Evolutionary conservation across 2,888 invertebrate species (phyloP).

Genomic region (Bellardia bayeri): DNA sequence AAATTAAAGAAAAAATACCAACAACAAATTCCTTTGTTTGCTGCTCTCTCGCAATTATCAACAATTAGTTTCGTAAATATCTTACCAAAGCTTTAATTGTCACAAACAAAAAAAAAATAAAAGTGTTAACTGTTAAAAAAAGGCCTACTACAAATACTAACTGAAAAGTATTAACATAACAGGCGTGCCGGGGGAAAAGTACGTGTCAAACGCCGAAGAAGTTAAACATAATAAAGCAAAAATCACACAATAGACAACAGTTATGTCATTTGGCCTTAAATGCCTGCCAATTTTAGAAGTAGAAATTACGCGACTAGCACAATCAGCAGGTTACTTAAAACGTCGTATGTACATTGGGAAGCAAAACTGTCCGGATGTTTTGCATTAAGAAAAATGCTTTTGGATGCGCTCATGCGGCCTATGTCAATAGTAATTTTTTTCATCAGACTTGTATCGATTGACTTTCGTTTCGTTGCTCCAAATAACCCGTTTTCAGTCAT

Average conservation of each 20-base stretch:
- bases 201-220: conserved; percentile 1
- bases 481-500: too few species aligned
- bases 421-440: too few species aligned
- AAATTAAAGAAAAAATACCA: not conserved
- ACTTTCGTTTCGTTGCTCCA: too few species aligned
- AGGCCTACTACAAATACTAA: not conserved
- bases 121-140: conserved; percentile 38
- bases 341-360: too few species aligned
- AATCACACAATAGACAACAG: conserved; percentile 15
- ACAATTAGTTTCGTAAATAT: conserved; percentile 49
- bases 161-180: not conserved
- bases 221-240: not conserved
- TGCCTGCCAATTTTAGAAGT: conserved; percentile 64
- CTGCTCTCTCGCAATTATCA: conserved; percentile 38
- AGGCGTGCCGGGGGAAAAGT: too few species aligned
- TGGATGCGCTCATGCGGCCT: too few species aligned
- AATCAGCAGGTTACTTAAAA: conserved; percentile 38
- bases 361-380: too few species aligned
- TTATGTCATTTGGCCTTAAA: conserved; percentile 70
- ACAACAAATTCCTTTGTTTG: not conserved
- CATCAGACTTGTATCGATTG: too few species aligned
- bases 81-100: conserved; percentile 26
- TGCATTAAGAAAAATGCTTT: too few species aligned
- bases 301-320: conserved; percentile 62
- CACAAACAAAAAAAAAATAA: conserved; percentile 1